These are phyloP conservation scores for Condylostylus longicornis DNA, from an alignment of 1,140 invertebrate genomes.

Conservation along the genomic window DNA sequence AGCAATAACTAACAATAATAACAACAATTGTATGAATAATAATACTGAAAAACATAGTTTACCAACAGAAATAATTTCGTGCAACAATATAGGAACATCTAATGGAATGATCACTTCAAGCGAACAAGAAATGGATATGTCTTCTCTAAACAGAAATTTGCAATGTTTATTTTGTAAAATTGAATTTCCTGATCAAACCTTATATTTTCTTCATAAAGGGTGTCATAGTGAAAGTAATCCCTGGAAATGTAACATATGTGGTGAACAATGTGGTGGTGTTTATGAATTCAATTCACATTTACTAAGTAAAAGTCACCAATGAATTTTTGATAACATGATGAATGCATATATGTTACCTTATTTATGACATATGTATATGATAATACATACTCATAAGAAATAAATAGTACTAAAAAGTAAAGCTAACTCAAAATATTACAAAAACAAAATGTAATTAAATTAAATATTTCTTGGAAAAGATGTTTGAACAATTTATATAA, in stretches of 20 bases:
- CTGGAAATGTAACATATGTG: slow-evolving; percentile 96
- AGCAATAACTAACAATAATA: slow-evolving; percentile 15
- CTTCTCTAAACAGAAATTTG: slow-evolving; percentile 36
- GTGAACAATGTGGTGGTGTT: slow-evolving; percentile 78
- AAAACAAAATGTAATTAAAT: too few species aligned
- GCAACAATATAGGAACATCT: slow-evolving; percentile 5
- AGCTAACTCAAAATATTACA: too few species aligned
- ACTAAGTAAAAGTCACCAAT: slow-evolving; percentile 82
- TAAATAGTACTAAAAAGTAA: too few species aligned
- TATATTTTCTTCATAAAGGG: slow-evolving; percentile 94
- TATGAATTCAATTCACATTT: slow-evolving; percentile 96
- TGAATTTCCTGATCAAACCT: slow-evolving; percentile 83
- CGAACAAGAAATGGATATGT: slow-evolving; percentile 35
- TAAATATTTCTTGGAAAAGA: too few species aligned
- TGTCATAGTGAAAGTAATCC: slow-evolving; percentile 93
- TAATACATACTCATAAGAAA: too few species aligned
- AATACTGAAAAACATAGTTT: slow-evolving; percentile 10
- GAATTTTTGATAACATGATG: too few species aligned
- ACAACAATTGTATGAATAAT: slow-evolving; percentile 22
- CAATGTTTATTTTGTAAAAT: slow-evolving; percentile 83
- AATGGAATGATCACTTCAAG: slow-evolving; percentile 51
- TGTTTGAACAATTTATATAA: too few species aligned
- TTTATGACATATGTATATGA: too few species aligned
- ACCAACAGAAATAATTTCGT: slow-evolving; percentile 11
- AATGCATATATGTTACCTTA: too few species aligned